Percentiles rank a stretch among this genome's conserved stretches.
phyloP scores from a whole-genome alignment of 2,797 vertebrate genomes.

The Craterocephalus amniculus region DNA sequence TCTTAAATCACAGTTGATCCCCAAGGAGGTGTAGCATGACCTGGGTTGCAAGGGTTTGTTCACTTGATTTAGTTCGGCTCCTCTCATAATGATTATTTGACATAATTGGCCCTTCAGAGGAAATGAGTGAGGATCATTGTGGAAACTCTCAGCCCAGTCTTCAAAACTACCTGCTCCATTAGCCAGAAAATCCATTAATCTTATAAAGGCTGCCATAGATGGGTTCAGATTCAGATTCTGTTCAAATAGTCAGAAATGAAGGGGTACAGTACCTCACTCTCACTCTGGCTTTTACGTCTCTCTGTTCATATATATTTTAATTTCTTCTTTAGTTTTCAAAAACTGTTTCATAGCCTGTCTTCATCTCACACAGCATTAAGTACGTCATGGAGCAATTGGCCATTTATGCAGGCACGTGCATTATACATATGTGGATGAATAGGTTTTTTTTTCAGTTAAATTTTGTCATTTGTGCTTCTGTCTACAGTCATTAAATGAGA shows the following conservation, averaged over 20 bases:
- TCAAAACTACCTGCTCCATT: slow-evolving; percentile 75
- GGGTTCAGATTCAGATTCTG: slow-evolving; percentile 69
- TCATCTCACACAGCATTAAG: slow-evolving; percentile 10
- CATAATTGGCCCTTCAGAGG: slow-evolving; percentile 83
- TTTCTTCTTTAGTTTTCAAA: slow-evolving; percentile 29
- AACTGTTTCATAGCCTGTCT: slow-evolving; percentile 32
- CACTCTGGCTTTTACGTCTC: slow-evolving; percentile 29
- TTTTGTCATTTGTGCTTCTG: background rate
- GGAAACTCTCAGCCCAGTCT: slow-evolving; percentile 64
- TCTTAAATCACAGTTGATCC: slow-evolving; percentile 23
- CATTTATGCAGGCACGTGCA: slow-evolving; percentile 19
- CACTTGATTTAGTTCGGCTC: slow-evolving; percentile 69
- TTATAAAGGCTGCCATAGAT: slow-evolving; percentile 64
- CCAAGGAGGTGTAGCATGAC: slow-evolving; percentile 41
- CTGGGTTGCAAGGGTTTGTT: slow-evolving; percentile 58
- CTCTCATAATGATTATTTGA: slow-evolving; percentile 77
- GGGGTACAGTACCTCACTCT: slow-evolving; percentile 39
- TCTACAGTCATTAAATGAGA: slow-evolving; percentile 9
- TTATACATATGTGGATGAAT: slow-evolving; percentile 15
- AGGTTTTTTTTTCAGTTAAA: background rate
- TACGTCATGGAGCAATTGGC: slow-evolving; percentile 6
- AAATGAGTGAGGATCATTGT: slow-evolving; percentile 79
- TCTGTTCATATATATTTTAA: slow-evolving; percentile 20
- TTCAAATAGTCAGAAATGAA: slow-evolving; percentile 63
- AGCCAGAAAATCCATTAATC: slow-evolving; percentile 79